Percentiles rank a stretch among this genome's conserved stretches.
phyloP scores from a whole-genome alignment of 2,888 invertebrate species.

The Trichopoda pennipes region DNA sequence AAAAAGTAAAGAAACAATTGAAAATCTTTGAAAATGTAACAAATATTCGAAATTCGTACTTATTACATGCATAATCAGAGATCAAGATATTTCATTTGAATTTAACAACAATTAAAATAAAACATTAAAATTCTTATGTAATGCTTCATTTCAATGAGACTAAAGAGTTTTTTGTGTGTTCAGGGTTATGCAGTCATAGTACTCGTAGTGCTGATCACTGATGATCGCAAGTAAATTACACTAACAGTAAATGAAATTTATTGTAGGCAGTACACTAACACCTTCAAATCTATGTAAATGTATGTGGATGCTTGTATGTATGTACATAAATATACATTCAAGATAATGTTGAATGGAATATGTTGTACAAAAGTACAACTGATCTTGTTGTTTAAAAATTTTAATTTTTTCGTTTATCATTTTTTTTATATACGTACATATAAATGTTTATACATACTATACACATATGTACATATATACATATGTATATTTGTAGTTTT shows the following conservation, averaged over 20 bases:
- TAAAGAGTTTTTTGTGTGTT: conserved; percentile 54
- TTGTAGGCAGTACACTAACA: not conserved
- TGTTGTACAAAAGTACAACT: conserved; percentile 29
- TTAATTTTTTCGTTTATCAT: conserved; percentile 28
- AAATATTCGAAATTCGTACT: not conserved
- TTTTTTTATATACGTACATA: conserved; percentile 14
- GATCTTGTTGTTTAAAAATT: conserved; percentile 26
- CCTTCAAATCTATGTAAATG: not conserved
- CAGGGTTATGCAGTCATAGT: conserved; percentile 50
- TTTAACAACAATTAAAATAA: not conserved
- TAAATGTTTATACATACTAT: no score
- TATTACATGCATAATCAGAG: conserved; percentile 40
- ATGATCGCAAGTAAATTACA: conserved; percentile 57
- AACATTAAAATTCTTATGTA: conserved; percentile 52
- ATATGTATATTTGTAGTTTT: conserved; percentile 21
- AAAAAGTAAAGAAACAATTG: not conserved
- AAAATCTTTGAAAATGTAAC: not conserved
- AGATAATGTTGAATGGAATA: conserved; percentile 51
- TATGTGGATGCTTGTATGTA: not conserved
- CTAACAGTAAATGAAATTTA: conserved; percentile 56
- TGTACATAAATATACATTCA: not conserved
- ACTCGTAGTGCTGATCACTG: not conserved
- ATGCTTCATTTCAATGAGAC: conserved; percentile 50
- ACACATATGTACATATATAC: not conserved
- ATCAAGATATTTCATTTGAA: conserved; percentile 21